A percentile compares a stretch with the other conserved stretches of the same genome.
Evolutionary conservation across 2,113 vertebrate species (phyloP).

Genomic region (Mustela nigripes): DNA sequence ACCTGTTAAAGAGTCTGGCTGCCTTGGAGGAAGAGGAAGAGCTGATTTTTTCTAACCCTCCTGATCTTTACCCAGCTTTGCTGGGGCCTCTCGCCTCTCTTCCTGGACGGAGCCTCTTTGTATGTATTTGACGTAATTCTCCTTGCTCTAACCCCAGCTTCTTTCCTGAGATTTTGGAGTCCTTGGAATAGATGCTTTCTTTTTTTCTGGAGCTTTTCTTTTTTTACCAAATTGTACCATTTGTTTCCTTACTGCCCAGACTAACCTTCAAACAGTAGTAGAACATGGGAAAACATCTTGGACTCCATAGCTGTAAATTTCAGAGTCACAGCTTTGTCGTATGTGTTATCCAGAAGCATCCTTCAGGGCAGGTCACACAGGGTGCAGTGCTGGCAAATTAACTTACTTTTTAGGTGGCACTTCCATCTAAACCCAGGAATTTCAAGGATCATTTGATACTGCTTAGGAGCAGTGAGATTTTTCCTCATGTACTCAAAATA

Average conservation of each 20-base stretch:
- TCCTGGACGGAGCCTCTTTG: conserved; percentile 99
- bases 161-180: conserved; percentile 78
- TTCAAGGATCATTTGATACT: conserved; percentile 9
- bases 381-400: background rate
- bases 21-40: conserved; percentile 99
- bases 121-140: conserved; percentile 94
- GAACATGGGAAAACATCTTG: background rate
- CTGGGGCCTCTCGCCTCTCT: conserved; percentile 97
- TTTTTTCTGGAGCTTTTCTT: conserved; percentile 11
- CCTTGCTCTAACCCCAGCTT: conserved; percentile 83
- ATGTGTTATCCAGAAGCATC: background rate
- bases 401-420: background rate
- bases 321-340: background rate
- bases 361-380: background rate
- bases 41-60: conserved; percentile 98
- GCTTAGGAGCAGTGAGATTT: conserved; percentile 4
- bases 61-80: conserved; percentile 99
- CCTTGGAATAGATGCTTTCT: conserved; percentile 16
- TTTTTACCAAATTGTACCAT: conserved; percentile 31
- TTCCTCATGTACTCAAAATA: conserved; percentile 25
- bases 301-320: background rate
- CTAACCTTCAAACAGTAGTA: background rate
- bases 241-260: background rate
- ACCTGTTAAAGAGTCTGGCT: conserved; percentile 99
- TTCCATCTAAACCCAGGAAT: background rate